Percentiles rank a stretch among this genome's conserved stretches.
phyloP scores from a whole-genome alignment of 2,113 vertebrate species.

The Dromaius novaehollandiae region DNA sequence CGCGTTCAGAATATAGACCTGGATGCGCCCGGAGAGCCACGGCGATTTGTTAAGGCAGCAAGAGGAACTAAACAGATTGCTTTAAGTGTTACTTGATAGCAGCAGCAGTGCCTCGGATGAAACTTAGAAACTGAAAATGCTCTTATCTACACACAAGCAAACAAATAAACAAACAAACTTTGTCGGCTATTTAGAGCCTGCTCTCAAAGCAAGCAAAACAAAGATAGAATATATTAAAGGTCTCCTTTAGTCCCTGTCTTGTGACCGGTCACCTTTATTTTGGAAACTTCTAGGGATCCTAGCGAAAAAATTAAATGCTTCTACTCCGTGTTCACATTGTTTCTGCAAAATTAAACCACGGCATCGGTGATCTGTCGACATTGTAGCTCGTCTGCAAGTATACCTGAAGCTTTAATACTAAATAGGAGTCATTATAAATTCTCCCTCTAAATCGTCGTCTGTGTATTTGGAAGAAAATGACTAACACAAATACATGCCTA shows the following conservation, averaged over 20 bases:
- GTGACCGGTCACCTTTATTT: not conserved
- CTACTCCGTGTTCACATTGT: fast-evolving
- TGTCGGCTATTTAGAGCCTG: not conserved
- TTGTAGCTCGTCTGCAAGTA: not conserved
- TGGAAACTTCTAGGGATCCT: not conserved
- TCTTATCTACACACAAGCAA: not conserved
- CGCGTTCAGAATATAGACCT: not conserved
- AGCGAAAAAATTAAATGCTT: not conserved
- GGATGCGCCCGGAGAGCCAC: not conserved
- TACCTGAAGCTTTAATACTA: too few relatives aligned
- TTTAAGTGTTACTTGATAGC: slow-evolving; percentile 4
- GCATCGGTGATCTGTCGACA: not conserved
- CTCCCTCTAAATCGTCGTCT: fast-evolving
- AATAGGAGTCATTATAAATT: not conserved
- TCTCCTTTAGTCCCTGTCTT: not conserved
- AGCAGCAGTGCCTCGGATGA: not conserved
- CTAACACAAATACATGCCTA: not conserved
- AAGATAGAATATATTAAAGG: not conserved
- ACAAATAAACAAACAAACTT: slow-evolving; percentile 11
- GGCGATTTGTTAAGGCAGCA: not conserved
- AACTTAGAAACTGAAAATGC: not conserved
- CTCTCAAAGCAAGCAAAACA: not conserved
- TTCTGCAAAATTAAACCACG: not conserved
- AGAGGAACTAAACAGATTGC: not conserved
- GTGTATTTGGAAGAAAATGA: not conserved